These are phyloP conservation scores for Pteromalus puparum DNA, from an alignment of 1,140 invertebrate genomes.

Conservation along the genomic window DNA sequence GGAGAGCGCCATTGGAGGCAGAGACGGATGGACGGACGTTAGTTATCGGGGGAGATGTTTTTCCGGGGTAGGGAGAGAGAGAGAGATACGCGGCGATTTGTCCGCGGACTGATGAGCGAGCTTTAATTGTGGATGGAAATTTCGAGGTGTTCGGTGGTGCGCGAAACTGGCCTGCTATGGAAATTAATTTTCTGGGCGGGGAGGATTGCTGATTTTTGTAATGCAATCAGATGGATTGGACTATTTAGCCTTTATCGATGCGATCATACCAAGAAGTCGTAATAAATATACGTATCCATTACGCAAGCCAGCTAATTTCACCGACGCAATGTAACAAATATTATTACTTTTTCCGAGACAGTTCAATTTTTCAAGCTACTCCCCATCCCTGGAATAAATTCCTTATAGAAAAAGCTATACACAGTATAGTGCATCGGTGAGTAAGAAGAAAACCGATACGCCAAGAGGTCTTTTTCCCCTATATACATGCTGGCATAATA, in stretches of 20 bases:
- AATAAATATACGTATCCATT: too few relatives aligned
- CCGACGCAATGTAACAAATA: too few relatives aligned
- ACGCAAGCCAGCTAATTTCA: too few relatives aligned
- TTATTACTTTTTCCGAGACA: not conserved
- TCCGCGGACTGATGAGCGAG: not conserved
- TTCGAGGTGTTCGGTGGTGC: not conserved
- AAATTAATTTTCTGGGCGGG: too few relatives aligned
- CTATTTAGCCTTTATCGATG: too few relatives aligned
- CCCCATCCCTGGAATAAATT: not conserved
- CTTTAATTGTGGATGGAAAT: not conserved
- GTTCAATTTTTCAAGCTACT: not conserved
- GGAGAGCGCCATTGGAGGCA: not conserved
- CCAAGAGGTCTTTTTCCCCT: not conserved
- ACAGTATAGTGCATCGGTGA: too few relatives aligned
- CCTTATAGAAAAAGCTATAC: too few relatives aligned
- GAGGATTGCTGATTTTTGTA: too few relatives aligned
- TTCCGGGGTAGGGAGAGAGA: not conserved
- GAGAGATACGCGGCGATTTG: not conserved
- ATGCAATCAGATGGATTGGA: too few relatives aligned
- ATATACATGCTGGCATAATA: not conserved
- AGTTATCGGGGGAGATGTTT: not conserved
- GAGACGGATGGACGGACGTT: not conserved
- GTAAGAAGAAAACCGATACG: slow-evolving; percentile 6
- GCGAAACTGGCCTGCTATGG: too few relatives aligned
- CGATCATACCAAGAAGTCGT: too few relatives aligned